Evolutionary conservation across 2,113 vertebrate species (phyloP), one percentile per base, ranked within the genome.

Genomic region (Alosa alosa): DNA sequence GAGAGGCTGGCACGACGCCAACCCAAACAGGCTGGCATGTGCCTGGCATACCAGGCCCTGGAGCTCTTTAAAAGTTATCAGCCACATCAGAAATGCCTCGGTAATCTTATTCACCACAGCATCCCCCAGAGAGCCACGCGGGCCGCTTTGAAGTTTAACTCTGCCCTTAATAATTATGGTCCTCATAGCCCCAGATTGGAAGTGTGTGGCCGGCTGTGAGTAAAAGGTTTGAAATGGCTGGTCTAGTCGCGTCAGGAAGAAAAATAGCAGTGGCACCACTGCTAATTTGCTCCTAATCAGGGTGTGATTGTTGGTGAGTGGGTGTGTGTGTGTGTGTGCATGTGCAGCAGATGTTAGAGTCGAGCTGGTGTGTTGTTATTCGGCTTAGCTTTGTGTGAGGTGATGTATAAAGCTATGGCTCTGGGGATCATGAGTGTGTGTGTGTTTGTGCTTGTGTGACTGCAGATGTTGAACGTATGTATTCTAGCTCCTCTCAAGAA

Each of bases 21-120:
- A 50, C 46, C 17, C 64, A 86, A 88, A 82, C 75, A 83, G 72
- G 57, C 50, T 84, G 2, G 45, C 68, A 78, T 86, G 50, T 82
- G 88, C 85, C 50, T 81, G 85, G 81, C 81, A 86, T 60, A 83
- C 47, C 83, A 57, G 60, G 36, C 39, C 11, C 36, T 88, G 72
- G 39, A 84, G 72, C 72, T 78, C 72, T 78, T 39, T 78, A 89
- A 87, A 88, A 81, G 49, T 81, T 39, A 64, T 86, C 52, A 64
- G 82, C 90, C 87, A 89, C 89, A 90, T 93, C 85, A 93, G 89
- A 93, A 87, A 64, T 86, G 82, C 68, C 87, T 50, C 85, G n/a
- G 31, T 90, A 92, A 91, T 91, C 87, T 86, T 64, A 86, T 84
- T 87, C 81, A 25, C 87, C 85, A 85, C 84, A 86, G 83, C 84